phyloP scores from a whole-genome alignment of 2,797 vertebrate genomes.

The Danio albolineatus region DNA sequence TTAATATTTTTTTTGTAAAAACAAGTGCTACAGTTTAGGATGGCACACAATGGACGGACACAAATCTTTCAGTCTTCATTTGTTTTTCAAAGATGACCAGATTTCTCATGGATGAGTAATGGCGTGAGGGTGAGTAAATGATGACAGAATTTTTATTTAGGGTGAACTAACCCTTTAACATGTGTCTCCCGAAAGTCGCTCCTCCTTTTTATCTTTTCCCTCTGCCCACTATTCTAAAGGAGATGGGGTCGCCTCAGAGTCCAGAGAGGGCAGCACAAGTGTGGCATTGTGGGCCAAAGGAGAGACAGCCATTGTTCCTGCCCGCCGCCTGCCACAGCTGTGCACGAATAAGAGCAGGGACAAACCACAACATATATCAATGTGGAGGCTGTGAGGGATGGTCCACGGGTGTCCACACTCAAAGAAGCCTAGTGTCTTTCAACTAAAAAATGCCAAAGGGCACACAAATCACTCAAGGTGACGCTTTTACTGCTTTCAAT shows the following conservation, averaged over 20 bases:
- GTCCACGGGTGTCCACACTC: conserved; percentile 57
- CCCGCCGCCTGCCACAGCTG: conserved; percentile 67
- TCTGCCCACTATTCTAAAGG: conserved; percentile 45
- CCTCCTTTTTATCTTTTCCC: conserved; percentile 10
- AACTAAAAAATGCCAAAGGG: conserved; percentile 50
- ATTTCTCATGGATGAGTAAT: no score
- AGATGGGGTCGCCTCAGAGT: conserved; percentile 53
- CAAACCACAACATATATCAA: conserved; percentile 67
- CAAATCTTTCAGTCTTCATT: no score
- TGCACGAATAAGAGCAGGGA: conserved; percentile 62
- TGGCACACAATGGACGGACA: no score
- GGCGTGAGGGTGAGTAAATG: no score
- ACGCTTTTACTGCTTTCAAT: conserved; percentile 49
- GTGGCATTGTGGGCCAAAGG: conserved; percentile 67
- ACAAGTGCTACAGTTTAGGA: no score
- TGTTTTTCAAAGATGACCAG: no score
- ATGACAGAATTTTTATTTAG: neutral
- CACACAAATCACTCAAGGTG: conserved; percentile 50
- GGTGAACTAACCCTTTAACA: neutral
- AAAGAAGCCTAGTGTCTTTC: conserved; percentile 61
- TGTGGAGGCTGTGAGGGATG: conserved; percentile 64
- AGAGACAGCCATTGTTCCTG: conserved; percentile 66
- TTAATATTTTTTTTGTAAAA: no score
- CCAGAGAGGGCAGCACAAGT: conserved; percentile 62
- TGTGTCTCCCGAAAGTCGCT: conserved; percentile 30